These are phyloP conservation scores for Sycophila texana DNA, from an alignment of 2,888 invertebrate genomes.

Conservation along the genomic window DNA sequence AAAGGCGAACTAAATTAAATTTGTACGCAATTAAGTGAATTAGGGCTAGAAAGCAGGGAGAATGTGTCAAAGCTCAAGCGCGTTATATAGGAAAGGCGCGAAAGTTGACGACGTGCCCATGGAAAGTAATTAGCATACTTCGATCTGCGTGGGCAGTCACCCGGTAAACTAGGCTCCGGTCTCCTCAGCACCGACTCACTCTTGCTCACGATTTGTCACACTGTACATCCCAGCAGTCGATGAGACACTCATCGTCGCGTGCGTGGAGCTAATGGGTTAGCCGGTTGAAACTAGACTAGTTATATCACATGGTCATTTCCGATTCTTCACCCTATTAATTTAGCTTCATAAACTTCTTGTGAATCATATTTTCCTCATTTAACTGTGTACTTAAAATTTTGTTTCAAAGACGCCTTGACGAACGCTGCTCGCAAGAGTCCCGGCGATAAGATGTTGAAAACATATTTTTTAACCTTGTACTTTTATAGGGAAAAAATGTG, in stretches of 20 bases:
- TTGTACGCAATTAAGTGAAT: too few relatives aligned
- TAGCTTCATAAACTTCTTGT: neutral
- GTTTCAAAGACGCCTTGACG: too few relatives aligned
- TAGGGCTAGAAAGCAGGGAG: conserved; percentile 6
- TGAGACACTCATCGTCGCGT: conserved; percentile 7
- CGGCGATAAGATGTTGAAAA: too few relatives aligned
- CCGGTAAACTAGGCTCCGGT: conserved; percentile 12
- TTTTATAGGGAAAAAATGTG: too few relatives aligned
- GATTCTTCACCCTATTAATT: conserved; percentile 27
- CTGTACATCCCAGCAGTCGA: neutral
- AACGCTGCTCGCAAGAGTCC: too few relatives aligned
- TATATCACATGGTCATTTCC: conserved; percentile 15
- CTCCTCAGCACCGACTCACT: neutral
- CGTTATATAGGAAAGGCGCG: conserved; percentile 7
- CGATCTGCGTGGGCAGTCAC: conserved; percentile 9
- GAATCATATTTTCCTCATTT: neutral
- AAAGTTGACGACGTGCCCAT: conserved; percentile 14
- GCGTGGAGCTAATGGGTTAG: neutral
- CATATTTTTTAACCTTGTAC: too few relatives aligned
- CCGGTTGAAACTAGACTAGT: conserved; percentile 19
- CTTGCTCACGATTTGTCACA: conserved; percentile 8
- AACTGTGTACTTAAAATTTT: too few relatives aligned
- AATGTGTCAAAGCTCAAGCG: neutral
- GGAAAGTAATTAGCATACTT: conserved; percentile 36
- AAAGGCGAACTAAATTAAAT: too few relatives aligned